Conservation (phyloP, 2,797 vertebrate genomes). For the Micromesistius poutassou region DNA sequence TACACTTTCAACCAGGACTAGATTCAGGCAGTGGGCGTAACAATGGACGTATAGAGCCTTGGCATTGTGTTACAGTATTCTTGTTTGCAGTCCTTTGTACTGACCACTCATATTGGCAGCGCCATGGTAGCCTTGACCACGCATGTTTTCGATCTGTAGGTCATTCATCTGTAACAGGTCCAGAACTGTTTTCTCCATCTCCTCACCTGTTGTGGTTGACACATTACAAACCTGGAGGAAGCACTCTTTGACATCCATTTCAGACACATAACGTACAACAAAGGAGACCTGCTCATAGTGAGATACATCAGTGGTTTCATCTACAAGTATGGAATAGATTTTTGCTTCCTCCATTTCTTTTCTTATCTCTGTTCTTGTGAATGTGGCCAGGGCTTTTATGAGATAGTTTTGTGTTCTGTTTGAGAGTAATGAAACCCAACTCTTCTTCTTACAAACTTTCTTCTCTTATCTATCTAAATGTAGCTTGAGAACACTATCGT, state of each 20-base stretch:
- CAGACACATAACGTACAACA: conserved; percentile 21
- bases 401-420: conserved; percentile 24
- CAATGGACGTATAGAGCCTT: conserved; percentile 23
- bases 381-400: conserved; percentile 15
- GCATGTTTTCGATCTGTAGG: conserved; percentile 7
- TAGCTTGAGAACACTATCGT: conserved; percentile 28
- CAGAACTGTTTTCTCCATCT: background rate
- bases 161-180: background rate
- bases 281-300: conserved; percentile 26
- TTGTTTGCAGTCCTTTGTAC: conserved; percentile 7
- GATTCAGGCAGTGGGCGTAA: conserved; percentile 17
- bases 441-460: background rate
- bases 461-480: conserved; percentile 15
- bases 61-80: conserved; percentile 3
- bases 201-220: background rate
- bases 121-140: conserved; percentile 15
- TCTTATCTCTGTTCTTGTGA: conserved; percentile 14
- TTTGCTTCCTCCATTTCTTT: conserved; percentile 19
- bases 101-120: conserved; percentile 18
- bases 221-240: conserved; percentile 18
- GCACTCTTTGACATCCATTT: conserved; percentile 17
- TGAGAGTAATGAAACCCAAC: conserved; percentile 13
- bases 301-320: conserved; percentile 13
- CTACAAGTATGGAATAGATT: background rate
- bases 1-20: conserved; percentile 22